Percentiles rank a stretch among this genome's conserved stretches.
Evolutionary conservation across 2,113 vertebrate species (phyloP).

Genomic region (Podocnemis expansa): DNA sequence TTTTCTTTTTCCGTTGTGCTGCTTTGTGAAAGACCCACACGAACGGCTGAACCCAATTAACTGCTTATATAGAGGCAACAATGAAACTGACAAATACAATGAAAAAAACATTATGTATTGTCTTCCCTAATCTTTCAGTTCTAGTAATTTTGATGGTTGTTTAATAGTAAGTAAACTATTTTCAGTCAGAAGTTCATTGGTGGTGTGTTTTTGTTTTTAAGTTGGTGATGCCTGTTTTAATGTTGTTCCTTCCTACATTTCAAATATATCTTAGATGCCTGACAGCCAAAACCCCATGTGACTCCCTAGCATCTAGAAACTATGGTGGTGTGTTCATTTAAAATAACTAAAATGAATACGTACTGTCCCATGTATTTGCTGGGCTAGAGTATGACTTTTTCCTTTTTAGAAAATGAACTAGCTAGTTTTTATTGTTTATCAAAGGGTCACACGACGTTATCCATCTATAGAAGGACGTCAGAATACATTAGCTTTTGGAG

Average conservation of each 20-base stretch:
- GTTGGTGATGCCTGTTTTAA: background rate
- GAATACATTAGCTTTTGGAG: background rate
- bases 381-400: background rate
- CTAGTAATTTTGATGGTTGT: background rate
- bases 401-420: background rate
- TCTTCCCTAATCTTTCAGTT: background rate
- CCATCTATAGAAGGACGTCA: background rate
- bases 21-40: background rate
- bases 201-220: background rate
- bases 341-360: background rate
- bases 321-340: background rate
- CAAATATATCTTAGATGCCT: background rate
- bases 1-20: background rate
- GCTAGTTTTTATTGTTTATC: background rate
- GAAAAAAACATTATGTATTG: background rate
- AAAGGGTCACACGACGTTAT: background rate
- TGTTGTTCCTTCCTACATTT: background rate
- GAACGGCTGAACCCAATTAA: rapidly evolving
- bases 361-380: background rate
- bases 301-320: background rate
- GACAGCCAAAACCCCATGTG: background rate
- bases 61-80: background rate
- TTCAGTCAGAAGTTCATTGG: background rate
- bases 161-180: background rate
- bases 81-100: background rate